These are phyloP conservation scores for Drosophila insularis DNA, from an alignment of 1,140 invertebrate species.

Conservation along the genomic window DNA sequence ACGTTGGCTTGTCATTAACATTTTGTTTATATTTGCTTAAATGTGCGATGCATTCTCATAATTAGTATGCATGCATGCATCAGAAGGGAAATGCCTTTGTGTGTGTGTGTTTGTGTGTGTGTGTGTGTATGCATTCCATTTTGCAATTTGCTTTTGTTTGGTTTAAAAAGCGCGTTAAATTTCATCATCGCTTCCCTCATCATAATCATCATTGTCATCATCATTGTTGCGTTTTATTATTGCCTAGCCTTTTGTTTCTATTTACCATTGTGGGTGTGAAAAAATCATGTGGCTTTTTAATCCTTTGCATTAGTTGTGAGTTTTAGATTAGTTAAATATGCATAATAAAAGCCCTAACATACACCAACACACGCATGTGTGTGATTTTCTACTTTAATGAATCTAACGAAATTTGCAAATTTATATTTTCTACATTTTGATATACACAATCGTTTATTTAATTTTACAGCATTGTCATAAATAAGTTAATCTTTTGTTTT, in stretches of 20 bases:
- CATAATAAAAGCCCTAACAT: slow-evolving; percentile 5
- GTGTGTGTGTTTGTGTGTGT: slow-evolving; percentile 15
- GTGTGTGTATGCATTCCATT: slow-evolving; percentile 25
- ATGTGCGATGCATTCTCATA: slow-evolving; percentile 55
- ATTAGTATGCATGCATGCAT: slow-evolving; percentile 59
- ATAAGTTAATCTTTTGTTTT: too few species aligned
- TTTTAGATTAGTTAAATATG: slow-evolving; percentile 11
- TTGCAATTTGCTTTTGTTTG: slow-evolving; percentile 62
- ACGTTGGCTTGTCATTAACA: slow-evolving; percentile 50
- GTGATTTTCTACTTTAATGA: neutral
- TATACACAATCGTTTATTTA: too few species aligned
- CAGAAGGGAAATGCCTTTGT: neutral
- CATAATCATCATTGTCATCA: neutral
- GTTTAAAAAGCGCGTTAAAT: slow-evolving; percentile 56
- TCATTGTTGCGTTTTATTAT: slow-evolving; percentile 11
- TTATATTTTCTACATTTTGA: too few species aligned
- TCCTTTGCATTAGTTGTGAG: slow-evolving; percentile 12
- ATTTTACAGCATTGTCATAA: too few species aligned
- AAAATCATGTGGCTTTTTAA: slow-evolving; percentile 21
- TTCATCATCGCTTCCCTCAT: slow-evolving; percentile 38
- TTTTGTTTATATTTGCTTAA: slow-evolving; percentile 69
- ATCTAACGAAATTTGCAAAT: too few species aligned
- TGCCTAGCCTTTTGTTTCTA: slow-evolving; percentile 21
- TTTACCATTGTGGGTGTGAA: slow-evolving; percentile 20
- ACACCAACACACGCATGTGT: neutral